A percentile compares a stretch with the other conserved stretches of the same genome.
Conservation (phyloP, 2,888 invertebrate genomes). For the Agrotis exclamationis region DNA sequence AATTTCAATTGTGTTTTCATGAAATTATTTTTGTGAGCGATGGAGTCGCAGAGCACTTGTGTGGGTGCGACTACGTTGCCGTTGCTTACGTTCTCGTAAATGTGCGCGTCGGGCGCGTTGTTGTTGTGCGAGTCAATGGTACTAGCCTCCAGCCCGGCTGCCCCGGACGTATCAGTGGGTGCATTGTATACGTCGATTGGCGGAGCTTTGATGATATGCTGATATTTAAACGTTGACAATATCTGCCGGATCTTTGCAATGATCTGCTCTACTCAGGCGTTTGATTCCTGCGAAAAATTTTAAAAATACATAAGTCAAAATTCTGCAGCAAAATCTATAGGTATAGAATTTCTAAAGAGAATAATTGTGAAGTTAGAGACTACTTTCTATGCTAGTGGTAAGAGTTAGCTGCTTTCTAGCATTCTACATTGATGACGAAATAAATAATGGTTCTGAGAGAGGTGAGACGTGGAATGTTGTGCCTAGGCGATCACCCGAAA, state of each 20-base stretch:
- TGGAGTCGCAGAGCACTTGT: conserved; percentile 87
- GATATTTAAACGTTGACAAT: conserved; percentile 94
- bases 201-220: conserved; percentile 91
- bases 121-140: conserved; percentile 84
- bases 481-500: conserved; percentile 71
- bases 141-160: conserved; percentile 83
- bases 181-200: conserved; percentile 88
- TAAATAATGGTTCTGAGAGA: conserved; percentile 76
- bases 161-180: conserved; percentile 80
- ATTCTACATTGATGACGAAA: conserved; percentile 80
- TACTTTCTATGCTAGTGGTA: conserved; percentile 84
- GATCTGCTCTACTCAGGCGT: conserved; percentile 97
- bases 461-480: conserved; percentile 78
- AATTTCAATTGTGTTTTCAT: conserved; percentile 91
- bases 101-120: conserved; percentile 77
- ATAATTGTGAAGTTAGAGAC: conserved; percentile 77
- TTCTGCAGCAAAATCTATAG: conserved; percentile 75
- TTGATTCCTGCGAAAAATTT: conserved; percentile 94
- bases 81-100: conserved; percentile 86
- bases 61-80: conserved; percentile 88
- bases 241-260: conserved; percentile 96
- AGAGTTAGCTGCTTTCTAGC: conserved; percentile 77
- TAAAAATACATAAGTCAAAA: conserved; percentile 84
- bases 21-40: conserved; percentile 88
- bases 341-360: conserved; percentile 66